phyloP scores from a whole-genome alignment of 2,888 invertebrate genomes.

The Macrophya annulata region DNA sequence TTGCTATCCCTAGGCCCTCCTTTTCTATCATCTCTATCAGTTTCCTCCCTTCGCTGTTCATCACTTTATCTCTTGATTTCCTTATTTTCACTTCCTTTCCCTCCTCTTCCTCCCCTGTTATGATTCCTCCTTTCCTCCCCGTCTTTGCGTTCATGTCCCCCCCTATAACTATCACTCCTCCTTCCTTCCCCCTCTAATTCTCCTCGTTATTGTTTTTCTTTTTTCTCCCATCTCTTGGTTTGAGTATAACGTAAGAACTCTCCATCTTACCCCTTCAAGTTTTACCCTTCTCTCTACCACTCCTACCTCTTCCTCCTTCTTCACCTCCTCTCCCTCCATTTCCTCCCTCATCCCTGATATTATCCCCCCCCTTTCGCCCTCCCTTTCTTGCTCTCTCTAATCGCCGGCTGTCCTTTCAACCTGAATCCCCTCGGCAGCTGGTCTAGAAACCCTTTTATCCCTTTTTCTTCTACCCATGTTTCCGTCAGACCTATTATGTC shows the following conservation, averaged over 20 bases:
- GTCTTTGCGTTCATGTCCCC: constrained; percentile 56
- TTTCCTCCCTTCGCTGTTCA: constrained; percentile 45
- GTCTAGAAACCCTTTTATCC: constrained; percentile 37
- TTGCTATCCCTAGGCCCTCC: constrained; percentile 55
- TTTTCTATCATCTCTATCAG: constrained; percentile 17
- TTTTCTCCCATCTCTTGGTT: constrained; percentile 26
- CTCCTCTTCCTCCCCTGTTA: background rate
- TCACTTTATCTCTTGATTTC: constrained; percentile 53
- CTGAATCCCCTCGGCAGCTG: constrained; percentile 35
- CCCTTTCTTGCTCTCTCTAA: background rate
- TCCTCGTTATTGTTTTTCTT: background rate
- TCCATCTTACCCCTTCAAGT: constrained; percentile 16
- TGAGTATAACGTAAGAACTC: constrained; percentile 40
- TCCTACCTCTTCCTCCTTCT: background rate
- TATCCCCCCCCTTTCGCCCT: constrained; percentile 55
- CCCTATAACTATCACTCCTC: constrained; percentile 49
- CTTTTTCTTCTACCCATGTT: constrained; percentile 56
- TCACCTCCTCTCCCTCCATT: constrained; percentile 22
- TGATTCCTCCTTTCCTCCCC: background rate
- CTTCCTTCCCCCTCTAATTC: background rate
- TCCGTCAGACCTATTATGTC: constrained; percentile 56
- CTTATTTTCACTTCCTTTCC: constrained; percentile 28
- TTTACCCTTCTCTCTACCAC: too few species aligned
- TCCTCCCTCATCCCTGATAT: constrained; percentile 54
- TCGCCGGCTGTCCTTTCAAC: constrained; percentile 36